Evolutionary conservation across 92 coral and sea anemone species (phyloP).

Genomic region (Epizoanthus illoricatus): DNA sequence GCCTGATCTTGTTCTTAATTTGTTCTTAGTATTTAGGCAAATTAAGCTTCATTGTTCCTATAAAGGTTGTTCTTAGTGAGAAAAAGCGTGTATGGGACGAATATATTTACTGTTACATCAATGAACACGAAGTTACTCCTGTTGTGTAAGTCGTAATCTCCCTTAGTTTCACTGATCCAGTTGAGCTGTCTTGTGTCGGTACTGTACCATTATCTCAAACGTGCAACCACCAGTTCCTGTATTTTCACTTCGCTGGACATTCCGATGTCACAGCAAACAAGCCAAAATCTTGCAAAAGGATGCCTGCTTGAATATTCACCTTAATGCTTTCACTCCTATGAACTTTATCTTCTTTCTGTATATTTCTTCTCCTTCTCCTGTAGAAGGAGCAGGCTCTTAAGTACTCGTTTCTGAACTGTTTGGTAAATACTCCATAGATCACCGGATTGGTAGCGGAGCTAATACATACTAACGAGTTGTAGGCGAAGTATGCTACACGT

Average conservation of each 20-base stretch:
- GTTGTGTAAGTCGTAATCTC: too few species aligned
- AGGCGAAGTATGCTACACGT: neutral
- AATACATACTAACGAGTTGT: constrained; percentile 7
- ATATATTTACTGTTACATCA: too few species aligned
- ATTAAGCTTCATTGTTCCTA: too few species aligned
- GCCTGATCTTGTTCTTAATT: too few species aligned
- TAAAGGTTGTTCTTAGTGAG: too few species aligned
- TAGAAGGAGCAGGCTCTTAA: neutral
- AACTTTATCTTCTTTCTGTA: neutral
- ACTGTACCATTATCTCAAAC: too few species aligned
- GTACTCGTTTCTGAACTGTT: constrained; percentile 23
- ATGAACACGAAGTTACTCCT: too few species aligned
- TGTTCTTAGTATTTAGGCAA: too few species aligned
- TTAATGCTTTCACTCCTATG: neutral
- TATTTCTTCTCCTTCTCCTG: neutral
- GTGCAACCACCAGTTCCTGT: too few species aligned
- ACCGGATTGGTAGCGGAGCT: constrained; percentile 25
- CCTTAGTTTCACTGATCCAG: too few species aligned
- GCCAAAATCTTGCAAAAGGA: neutral
- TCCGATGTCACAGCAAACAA: neutral
- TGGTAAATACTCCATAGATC: constrained; percentile 18
- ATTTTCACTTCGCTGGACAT: neutral
- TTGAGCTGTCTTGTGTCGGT: too few species aligned
- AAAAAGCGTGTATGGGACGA: too few species aligned
- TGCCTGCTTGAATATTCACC: neutral